Conservation (phyloP, 2,113 vertebrate genomes). For the Scalopus aquaticus region DNA sequence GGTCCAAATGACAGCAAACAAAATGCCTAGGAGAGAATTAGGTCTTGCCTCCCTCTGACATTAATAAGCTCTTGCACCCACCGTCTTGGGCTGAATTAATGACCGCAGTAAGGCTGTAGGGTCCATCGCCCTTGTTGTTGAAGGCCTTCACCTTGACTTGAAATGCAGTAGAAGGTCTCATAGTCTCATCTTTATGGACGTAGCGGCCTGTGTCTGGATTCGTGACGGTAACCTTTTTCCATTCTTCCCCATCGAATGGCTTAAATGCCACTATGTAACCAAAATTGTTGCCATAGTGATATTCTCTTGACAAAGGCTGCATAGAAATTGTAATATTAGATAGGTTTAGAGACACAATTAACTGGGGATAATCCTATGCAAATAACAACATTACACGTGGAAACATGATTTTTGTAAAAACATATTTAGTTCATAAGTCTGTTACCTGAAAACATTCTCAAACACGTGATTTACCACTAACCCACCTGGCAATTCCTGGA, state of each 20-base stretch:
- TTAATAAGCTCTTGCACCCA: slow-evolving; percentile 78
- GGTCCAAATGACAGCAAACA: neutral
- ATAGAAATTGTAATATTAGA: slow-evolving; percentile 50
- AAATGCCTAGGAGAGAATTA: neutral
- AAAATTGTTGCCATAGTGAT: slow-evolving; percentile 96
- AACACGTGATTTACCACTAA: neutral
- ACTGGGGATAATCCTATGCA: neutral
- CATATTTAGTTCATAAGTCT: neutral
- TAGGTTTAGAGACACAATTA: neutral
- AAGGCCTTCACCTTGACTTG: slow-evolving; percentile 98
- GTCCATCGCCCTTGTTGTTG: slow-evolving; percentile 95
- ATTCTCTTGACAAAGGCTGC: slow-evolving; percentile 95
- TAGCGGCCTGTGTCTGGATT: slow-evolving; percentile 92
- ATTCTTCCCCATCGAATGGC: slow-evolving; percentile 87
- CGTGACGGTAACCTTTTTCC: slow-evolving; percentile 93
- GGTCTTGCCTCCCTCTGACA: neutral
- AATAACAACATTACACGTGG: neutral
- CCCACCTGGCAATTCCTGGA: neutral
- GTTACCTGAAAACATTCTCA: neutral
- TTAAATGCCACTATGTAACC: slow-evolving; percentile 97
- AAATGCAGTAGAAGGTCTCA: slow-evolving; percentile 90
- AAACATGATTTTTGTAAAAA: neutral
- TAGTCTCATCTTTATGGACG: slow-evolving; percentile 93
- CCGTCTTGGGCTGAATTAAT: slow-evolving; percentile 95
- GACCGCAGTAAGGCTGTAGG: slow-evolving; percentile 91